phyloP scores from a whole-genome alignment of 1,140 invertebrate species.

The Drosophila obscura region DNA sequence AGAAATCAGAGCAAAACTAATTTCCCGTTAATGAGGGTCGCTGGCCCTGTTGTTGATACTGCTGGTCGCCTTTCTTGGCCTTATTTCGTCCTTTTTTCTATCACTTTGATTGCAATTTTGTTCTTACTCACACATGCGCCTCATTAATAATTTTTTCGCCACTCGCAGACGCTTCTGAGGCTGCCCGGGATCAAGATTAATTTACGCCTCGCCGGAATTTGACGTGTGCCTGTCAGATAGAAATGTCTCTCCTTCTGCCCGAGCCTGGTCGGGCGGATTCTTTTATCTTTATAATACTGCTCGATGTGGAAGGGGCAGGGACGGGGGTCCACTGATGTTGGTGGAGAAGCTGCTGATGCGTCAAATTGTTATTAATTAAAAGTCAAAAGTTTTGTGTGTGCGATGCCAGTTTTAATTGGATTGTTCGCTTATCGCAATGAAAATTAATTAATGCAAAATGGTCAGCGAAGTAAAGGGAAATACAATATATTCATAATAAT shows the following conservation, averaged over 20 bases:
- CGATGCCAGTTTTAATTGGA: conserved; percentile 69
- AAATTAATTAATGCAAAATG: conserved; percentile 36
- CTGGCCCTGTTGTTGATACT: conserved; percentile 38
- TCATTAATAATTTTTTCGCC: conserved; percentile 76
- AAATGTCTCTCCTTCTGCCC: conserved; percentile 31
- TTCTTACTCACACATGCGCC: conserved; percentile 63
- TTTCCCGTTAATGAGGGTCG: conserved; percentile 82
- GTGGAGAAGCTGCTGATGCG: conserved; percentile 47
- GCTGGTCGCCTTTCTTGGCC: conserved; percentile 22
- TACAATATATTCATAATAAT: conserved; percentile 3
- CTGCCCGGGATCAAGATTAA: conserved; percentile 69
- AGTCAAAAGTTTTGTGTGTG: conserved; percentile 61
- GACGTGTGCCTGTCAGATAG: conserved; percentile 76
- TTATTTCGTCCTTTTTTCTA: conserved; percentile 21
- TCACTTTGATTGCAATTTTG: conserved; percentile 59
- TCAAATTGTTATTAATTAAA: conserved; percentile 83
- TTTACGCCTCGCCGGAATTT: conserved; percentile 61
- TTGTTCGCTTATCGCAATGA: conserved; percentile 36
- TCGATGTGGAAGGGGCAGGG: neutral
- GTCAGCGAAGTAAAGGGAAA: neutral
- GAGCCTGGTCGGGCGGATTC: conserved; percentile 22
- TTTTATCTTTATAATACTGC: conserved; percentile 61
- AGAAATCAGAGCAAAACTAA: conserved; percentile 77
- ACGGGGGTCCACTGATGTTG: conserved; percentile 1
- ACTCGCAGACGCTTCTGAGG: conserved; percentile 3